Conservation (phyloP, 2,888 invertebrate genomes). For the Xanthia togata region DNA sequence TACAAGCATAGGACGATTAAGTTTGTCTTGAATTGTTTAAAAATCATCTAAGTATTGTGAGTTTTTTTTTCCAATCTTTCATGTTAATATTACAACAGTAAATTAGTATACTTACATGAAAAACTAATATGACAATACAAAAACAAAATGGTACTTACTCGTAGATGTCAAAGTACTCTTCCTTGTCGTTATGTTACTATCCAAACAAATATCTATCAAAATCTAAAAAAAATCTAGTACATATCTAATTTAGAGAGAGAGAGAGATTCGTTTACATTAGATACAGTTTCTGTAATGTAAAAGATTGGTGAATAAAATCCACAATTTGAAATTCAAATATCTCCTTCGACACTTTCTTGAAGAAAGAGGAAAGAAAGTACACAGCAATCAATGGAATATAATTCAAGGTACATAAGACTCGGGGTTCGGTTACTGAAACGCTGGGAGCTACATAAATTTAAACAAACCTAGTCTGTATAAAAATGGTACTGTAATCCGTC, state of each 20-base stretch:
- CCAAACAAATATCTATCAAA: neutral
- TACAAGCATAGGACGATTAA: too few relatives aligned
- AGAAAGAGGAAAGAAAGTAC: slow-evolving; percentile 22
- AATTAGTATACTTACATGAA: too few relatives aligned
- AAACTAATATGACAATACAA: too few relatives aligned
- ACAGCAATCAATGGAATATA: slow-evolving; percentile 52
- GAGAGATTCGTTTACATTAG: too few relatives aligned
- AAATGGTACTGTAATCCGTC: slow-evolving; percentile 80
- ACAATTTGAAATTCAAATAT: slow-evolving; percentile 42
- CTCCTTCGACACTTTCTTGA: slow-evolving; percentile 25
- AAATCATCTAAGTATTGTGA: too few relatives aligned
- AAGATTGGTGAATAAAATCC: slow-evolving; percentile 16
- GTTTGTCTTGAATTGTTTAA: too few relatives aligned
- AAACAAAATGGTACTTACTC: too few relatives aligned
- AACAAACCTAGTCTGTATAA: slow-evolving; percentile 72
- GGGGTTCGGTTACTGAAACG: slow-evolving; percentile 45
- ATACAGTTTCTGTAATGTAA: neutral
- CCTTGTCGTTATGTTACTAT: too few relatives aligned
- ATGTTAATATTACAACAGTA: too few relatives aligned
- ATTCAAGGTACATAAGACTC: slow-evolving; percentile 33
- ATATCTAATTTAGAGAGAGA: too few relatives aligned
- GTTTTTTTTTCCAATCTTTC: too few relatives aligned
- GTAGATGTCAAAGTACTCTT: too few relatives aligned
- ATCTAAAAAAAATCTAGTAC: neutral
- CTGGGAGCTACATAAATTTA: slow-evolving; percentile 70